Conservation (phyloP, 2,888 invertebrate genomes). For the Torymus texanus region DNA sequence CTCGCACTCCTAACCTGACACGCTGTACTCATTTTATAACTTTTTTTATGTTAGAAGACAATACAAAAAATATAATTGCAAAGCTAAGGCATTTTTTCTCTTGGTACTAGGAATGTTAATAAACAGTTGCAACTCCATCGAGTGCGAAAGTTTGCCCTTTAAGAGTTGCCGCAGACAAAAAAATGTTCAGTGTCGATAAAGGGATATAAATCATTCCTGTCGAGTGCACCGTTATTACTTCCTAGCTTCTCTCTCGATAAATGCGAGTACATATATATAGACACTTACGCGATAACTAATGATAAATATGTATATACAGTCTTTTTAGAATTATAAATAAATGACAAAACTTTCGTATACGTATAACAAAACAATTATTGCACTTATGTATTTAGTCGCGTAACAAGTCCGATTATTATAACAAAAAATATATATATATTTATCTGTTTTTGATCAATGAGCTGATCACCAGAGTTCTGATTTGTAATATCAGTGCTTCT, state of each 20-base stretch:
- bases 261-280: slow-evolving; percentile 62
- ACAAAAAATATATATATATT: slow-evolving; percentile 42
- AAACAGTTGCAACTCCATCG: slow-evolving; percentile 42
- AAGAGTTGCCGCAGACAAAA: slow-evolving; percentile 30
- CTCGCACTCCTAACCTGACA: slow-evolving; percentile 39
- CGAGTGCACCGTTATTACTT: slow-evolving; percentile 57
- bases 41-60: slow-evolving; percentile 54
- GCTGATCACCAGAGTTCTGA: slow-evolving; percentile 26
- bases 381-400: slow-evolving; percentile 45
- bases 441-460: slow-evolving; percentile 31
- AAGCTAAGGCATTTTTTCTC: slow-evolving; percentile 62
- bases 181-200: slow-evolving; percentile 26
- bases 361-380: slow-evolving; percentile 55
- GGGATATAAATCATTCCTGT: slow-evolving; percentile 41
- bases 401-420: slow-evolving; percentile 49
- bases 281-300: slow-evolving; percentile 60
- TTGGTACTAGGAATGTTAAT: slow-evolving; percentile 56
- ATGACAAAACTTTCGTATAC: slow-evolving; percentile 49
- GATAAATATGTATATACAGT: slow-evolving; percentile 56
- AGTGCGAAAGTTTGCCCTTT: slow-evolving; percentile 31
- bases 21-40: slow-evolving; percentile 39
- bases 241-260: slow-evolving; percentile 60
- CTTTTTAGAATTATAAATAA: slow-evolving; percentile 57
- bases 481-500: slow-evolving; percentile 31
- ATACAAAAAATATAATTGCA: slow-evolving; percentile 63